Percentiles rank a stretch among this genome's conserved stretches.
phyloP scores from a whole-genome alignment of 1,140 invertebrate genomes.

The Scaptomyza pallida region DNA sequence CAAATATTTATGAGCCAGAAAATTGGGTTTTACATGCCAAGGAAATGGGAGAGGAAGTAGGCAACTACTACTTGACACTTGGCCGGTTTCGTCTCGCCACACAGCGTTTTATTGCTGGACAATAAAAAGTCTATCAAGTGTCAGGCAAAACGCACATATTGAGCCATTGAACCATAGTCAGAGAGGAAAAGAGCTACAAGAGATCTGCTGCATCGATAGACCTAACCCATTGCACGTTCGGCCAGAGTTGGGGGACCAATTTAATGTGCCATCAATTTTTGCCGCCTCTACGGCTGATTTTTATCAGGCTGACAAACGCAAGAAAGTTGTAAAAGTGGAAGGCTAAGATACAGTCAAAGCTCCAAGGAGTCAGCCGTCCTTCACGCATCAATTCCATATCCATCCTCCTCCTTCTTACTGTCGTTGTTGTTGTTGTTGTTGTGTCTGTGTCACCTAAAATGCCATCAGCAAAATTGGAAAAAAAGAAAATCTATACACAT shows the following conservation, averaged over 20 bases:
- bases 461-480: constrained; percentile 79
- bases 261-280: constrained; percentile 80
- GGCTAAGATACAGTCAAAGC: constrained; percentile 3
- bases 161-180: constrained; percentile 60
- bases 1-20: constrained; percentile 80
- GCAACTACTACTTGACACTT: constrained; percentile 68
- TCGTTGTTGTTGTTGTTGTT: too few species aligned
- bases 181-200: constrained; percentile 1
- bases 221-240: constrained; percentile 54
- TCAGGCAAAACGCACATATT: constrained; percentile 60
- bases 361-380: constrained; percentile 9
- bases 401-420: not conserved
- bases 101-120: constrained; percentile 50
- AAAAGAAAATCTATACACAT: constrained; percentile 47
- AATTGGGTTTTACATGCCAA: constrained; percentile 65
- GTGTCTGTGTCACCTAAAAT: constrained; percentile 68
- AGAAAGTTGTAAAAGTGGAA: constrained; percentile 48
- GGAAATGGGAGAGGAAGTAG: not conserved
- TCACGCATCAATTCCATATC: not conserved
- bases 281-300: constrained; percentile 53
- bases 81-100: constrained; percentile 7
- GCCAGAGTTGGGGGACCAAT: constrained; percentile 50
- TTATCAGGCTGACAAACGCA: constrained; percentile 59
- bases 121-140: constrained; percentile 71
- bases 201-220: constrained; percentile 60